phyloP scores from a whole-genome alignment of 2,888 invertebrate species.

The Pandemis corylana region DNA sequence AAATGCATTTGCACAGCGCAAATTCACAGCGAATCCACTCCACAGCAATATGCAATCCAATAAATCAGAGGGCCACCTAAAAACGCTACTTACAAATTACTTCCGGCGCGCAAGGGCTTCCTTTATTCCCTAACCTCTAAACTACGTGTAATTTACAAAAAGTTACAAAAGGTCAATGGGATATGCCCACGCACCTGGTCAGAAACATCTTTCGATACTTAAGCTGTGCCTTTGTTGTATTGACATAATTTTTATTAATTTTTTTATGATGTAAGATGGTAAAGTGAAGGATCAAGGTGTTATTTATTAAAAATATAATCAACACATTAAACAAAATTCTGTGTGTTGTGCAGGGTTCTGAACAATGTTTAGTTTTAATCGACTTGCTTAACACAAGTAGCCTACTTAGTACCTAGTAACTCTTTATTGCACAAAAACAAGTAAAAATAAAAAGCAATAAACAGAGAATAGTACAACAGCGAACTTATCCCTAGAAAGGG shows the following conservation, averaged over 20 bases:
- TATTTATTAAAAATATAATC: too few species aligned
- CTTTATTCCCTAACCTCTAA: constrained; percentile 37
- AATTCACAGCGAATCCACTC: constrained; percentile 14
- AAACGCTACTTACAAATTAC: constrained; percentile 53
- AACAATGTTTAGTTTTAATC: too few species aligned
- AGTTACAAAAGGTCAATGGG: constrained; percentile 54
- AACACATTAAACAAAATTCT: too few species aligned
- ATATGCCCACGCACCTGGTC: constrained; percentile 50
- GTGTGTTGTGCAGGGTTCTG: too few species aligned
- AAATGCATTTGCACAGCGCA: constrained; percentile 1
- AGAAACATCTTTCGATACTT: constrained; percentile 52
- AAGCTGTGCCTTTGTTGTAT: constrained; percentile 40
- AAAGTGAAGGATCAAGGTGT: not conserved
- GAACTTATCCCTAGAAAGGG: too few species aligned
- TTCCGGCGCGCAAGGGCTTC: constrained; percentile 51
- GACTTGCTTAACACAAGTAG: too few species aligned
- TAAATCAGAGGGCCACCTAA: constrained; percentile 39
- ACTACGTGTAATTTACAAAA: constrained; percentile 38
- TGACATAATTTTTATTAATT: constrained; percentile 40
- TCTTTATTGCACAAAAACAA: too few species aligned
- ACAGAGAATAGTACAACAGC: too few species aligned
- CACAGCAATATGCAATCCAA: constrained; percentile 3
- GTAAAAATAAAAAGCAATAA: too few species aligned
- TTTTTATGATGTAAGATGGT: not conserved
- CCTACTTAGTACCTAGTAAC: too few species aligned